Percentiles rank a stretch among this genome's conserved stretches.
phyloP scores from a whole-genome alignment of 2,113 vertebrate genomes.

The Lophura nycthemera region DNA sequence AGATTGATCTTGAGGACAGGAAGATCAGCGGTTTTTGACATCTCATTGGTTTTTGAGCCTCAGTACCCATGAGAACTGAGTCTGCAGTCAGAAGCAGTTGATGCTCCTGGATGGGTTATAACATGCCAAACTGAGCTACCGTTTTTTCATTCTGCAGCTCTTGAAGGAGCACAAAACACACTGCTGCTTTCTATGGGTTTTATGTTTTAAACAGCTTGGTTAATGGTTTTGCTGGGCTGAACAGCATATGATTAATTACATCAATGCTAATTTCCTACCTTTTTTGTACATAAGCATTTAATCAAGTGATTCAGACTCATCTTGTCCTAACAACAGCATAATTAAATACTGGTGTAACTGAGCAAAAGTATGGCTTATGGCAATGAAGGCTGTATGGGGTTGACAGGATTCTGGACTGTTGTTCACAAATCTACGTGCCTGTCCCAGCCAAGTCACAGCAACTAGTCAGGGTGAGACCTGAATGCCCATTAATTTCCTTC shows the following conservation, averaged over 20 bases:
- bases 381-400: neutral
- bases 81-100: neutral
- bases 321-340: neutral
- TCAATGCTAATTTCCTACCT: neutral
- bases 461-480: neutral
- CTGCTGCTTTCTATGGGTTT: neutral
- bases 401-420: neutral
- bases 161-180: neutral
- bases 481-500: neutral
- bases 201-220: neutral
- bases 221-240: constrained; percentile 20
- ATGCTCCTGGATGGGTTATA: constrained; percentile 38
- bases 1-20: neutral
- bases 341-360: neutral
- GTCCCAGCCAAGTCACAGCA: neutral
- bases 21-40: neutral
- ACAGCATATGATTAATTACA: neutral
- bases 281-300: neutral
- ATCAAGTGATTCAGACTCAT: neutral
- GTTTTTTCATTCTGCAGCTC: constrained; percentile 18
- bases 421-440: neutral
- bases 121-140: constrained; percentile 11
- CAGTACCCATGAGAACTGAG: neutral
- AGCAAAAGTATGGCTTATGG: neutral
- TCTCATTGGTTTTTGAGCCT: neutral